Evolutionary conservation across 2,113 vertebrate genomes (phyloP).

Genomic region (Picathartes gymnocephalus): DNA sequence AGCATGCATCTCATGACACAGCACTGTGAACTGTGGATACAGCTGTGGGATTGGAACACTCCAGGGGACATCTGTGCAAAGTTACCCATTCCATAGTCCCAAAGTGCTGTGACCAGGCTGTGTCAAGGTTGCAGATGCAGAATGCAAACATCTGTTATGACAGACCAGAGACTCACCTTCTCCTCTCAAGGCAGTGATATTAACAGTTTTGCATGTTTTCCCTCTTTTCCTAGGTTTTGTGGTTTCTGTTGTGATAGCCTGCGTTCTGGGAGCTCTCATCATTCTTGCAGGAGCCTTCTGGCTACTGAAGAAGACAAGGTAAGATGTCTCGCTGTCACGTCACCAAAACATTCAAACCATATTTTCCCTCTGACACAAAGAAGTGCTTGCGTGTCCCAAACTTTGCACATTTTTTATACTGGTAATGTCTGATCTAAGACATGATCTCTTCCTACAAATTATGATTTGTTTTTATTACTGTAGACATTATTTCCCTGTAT

Average conservation of each 20-base stretch:
- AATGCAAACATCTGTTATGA: background rate
- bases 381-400: background rate
- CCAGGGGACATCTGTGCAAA: background rate
- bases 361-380: background rate
- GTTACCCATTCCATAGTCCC: background rate
- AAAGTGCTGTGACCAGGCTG: background rate
- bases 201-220: background rate
- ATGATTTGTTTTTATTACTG: background rate
- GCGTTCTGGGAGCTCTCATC: constrained; percentile 70
- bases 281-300: constrained; percentile 70
- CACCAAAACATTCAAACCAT: background rate
- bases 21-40: background rate
- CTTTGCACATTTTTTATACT: background rate
- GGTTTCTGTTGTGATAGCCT: constrained; percentile 68
- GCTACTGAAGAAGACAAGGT: constrained; percentile 81
- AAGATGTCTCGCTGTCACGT: background rate
- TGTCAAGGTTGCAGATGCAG: background rate
- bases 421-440: background rate
- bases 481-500: background rate
- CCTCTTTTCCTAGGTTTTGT: constrained; percentile 74
- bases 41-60: background rate
- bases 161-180: background rate
- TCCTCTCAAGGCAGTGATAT: background rate
- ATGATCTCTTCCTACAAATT: background rate
- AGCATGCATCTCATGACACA: background rate